Base-by-base conservation (phyloP, 2,797 vertebrate species). In the Sphaeramia orbicularis region DNA sequence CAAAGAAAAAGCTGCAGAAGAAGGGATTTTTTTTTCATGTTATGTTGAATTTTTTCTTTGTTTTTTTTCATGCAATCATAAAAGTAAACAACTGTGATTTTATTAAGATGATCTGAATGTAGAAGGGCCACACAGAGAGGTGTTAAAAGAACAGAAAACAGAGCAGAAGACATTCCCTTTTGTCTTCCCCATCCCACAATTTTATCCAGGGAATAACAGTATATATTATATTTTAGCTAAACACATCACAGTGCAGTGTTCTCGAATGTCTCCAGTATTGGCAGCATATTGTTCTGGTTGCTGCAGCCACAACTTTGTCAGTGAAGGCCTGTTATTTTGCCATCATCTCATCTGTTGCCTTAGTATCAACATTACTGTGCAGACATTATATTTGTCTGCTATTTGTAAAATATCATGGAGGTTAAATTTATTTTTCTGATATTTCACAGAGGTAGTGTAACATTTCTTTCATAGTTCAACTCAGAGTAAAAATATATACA, bases 261-360 rank as follows among this genome's bases (percentile, higher is more conserved):
- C 10, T 44, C 32, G 18, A 45, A 4, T 40, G 53, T 36, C 37
- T 15, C 27, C 12, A 24, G 16, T 30, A 35, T 10, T 35, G 32
- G 32, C 38, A 41, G 40, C 35, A 13, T 42, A 6, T 54, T 43
- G 13, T 52, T 27, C 43, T 36, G 8, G 5, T 16, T 40, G n/a
- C 45, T 70, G 53, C 35, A 8, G 44, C 27, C 50, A 27, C 11
- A 18, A 16, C 0, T 63, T 62, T 48, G 42, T 21, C 50, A 57
- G 35, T 41, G 0, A 54, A 60, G 81, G 83, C 71, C 73, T 63
- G 43, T 50, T 66, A 50, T 45, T 67, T 45, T 52, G 4, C 16
- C 61, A 32, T 27, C 15, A 70, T 38, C 47, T 61, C 52, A 45
- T 51, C n/a, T 65, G 2, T 12, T 65, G 48, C 19, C 40, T 57